Evolutionary conservation across 1,140 invertebrate species (phyloP), one percentile per base, ranked within the genome.

Genomic region (Scaptodrosophila lebanonensis): DNA sequence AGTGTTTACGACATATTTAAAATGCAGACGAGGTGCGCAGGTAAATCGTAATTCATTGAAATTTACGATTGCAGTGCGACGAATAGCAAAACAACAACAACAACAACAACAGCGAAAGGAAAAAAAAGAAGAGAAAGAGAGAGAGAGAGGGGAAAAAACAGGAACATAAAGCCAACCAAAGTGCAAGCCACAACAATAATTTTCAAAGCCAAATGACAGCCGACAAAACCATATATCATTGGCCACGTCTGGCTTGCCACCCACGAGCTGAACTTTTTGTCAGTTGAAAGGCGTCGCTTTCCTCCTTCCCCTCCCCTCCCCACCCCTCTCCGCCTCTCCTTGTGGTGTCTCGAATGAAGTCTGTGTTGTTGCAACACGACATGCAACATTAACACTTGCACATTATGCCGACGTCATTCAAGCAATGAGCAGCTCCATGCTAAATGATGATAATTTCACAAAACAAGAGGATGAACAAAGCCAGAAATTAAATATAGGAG

Each of bases 171-270:
- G 49, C 30, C 50, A 64, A 56, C 62, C 52, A 57, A 49, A 65
- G 68, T 79, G 72, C 64, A 73, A 47, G 68, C 72, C 68, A 68
- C 73, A 79, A 79, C 59, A 79, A 77, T 79, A 79, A 77, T 77
- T 77, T 77, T 56, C 64, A 79, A 79, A 77, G 71, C 68, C 73
- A 79, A 77, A 79, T 82, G 75, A 77, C 73, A 77, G 73, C 64
- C 73, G 75, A 77, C 68, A 77, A 77, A 77, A 69, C 64, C 68
- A 77, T 77, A 77, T 82, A 77, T 77, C 73, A 82, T 82, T 77
- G 75, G 58, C 68, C 50, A 61, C 45, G 64, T 73, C 73, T 77
- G 75, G 63, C 69, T 77, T 66, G 69, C 75, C 73, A 77, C 73
- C 73, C 75, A 77, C 75, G 73, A 73, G 69, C 73, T 77, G 73